Evolutionary conservation across 1,140 invertebrate genomes (phyloP).

Genomic region (Halictus rubicundus): DNA sequence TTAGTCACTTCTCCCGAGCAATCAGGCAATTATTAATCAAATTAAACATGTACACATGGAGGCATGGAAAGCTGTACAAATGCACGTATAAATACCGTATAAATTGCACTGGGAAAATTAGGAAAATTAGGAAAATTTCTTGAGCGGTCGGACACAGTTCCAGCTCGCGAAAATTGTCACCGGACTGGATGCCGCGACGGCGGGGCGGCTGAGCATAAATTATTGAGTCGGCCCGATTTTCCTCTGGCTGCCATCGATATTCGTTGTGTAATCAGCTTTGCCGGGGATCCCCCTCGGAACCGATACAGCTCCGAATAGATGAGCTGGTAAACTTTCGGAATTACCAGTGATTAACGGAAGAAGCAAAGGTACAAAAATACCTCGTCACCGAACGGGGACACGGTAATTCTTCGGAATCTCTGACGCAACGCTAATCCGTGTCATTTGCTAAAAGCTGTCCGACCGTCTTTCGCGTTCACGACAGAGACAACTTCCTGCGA

Average conservation of each 20-base stretch:
- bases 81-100: too few relatives aligned
- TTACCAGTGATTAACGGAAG: background rate
- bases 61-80: too few relatives aligned
- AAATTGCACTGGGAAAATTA: too few relatives aligned
- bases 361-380: background rate
- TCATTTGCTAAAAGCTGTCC: background rate
- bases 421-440: conserved; percentile 1
- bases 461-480: background rate
- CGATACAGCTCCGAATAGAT: background rate
- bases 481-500: background rate
- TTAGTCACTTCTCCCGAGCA: too few relatives aligned
- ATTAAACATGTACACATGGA: too few relatives aligned
- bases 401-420: conserved; percentile 14
- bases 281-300: background rate
- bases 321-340: background rate
- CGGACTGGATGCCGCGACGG: too few relatives aligned
- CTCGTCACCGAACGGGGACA: conserved; percentile 2
- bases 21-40: too few relatives aligned
- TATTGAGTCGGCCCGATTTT: background rate
- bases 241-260: background rate
- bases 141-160: too few relatives aligned
- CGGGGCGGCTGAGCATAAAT: background rate
- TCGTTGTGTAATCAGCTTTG: background rate
- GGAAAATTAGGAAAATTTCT: too few relatives aligned
- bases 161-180: too few relatives aligned